phyloP scores from a whole-genome alignment of 2,888 invertebrate species.

The Ochropacha duplaris region DNA sequence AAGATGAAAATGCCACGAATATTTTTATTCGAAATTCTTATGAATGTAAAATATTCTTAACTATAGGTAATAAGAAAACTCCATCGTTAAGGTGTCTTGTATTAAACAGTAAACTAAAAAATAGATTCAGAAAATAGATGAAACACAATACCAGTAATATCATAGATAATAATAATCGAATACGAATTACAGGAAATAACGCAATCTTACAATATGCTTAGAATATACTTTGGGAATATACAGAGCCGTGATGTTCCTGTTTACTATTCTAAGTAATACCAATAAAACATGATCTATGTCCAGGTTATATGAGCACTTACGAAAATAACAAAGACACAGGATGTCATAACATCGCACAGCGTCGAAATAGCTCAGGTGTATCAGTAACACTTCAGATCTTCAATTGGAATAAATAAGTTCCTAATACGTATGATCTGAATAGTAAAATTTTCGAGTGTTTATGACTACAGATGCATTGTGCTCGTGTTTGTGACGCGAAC shows the following conservation, averaged over 20 bases:
- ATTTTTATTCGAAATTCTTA: background rate
- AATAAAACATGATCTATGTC: background rate
- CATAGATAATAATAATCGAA: too few species aligned
- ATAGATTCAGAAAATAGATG: too few species aligned
- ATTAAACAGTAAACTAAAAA: background rate
- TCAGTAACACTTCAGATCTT: background rate
- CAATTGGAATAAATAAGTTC: background rate
- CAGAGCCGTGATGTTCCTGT: background rate
- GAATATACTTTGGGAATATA: background rate
- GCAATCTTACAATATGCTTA: background rate
- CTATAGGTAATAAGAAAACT: background rate
- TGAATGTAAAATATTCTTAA: background rate
- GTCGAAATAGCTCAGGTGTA: background rate
- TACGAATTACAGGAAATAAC: background rate
- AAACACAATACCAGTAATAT: too few species aligned
- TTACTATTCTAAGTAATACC: background rate
- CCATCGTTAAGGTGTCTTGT: background rate
- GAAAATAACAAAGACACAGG: background rate
- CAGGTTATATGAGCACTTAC: background rate
- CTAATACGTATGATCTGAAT: constrained; percentile 3
- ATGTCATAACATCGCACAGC: background rate
- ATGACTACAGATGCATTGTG: constrained; percentile 11
- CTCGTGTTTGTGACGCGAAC: constrained; percentile 29
- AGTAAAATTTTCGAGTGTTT: constrained; percentile 11
- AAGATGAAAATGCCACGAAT: constrained; percentile 1